Base-by-base conservation (phyloP, 2,797 vertebrate species). In the Manis javanica region DNA sequence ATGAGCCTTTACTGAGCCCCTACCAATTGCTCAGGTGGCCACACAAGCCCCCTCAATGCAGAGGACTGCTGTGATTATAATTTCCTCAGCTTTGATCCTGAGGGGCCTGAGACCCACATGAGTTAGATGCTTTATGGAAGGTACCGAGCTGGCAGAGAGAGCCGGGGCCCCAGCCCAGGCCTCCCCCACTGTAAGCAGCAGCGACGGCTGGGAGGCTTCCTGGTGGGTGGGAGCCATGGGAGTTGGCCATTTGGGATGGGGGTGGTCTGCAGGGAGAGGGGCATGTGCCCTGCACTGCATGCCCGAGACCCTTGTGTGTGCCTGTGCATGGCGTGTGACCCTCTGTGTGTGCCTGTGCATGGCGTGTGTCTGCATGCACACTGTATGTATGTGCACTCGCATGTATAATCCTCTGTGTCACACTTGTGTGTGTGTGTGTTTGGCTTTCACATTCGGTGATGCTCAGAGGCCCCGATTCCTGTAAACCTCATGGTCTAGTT, bases 401-500 rank as follows among this genome's bases (percentile, higher is more conserved):
- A n/a, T 10, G 13, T 12, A 14, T 75, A 61, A 31, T 10, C 39
- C 19, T 84, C 16, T 12, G 0, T 29, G 55, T 26, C 81, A 64
- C 24, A 12, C 53, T 1, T 39, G 57, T 21, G 15, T 66, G 15
- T 21, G 29, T 3, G 24, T 18, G 23, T 87, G 96, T 97, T 97
- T 96, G 97, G 91, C 95, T 96, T 98, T 98, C 97, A 97, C 90
- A 96, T 98, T 97, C 95, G 88, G 72, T 97, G 98, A 96, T 96
- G 51, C 87, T 74, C 97, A 97, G 96, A 92, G 96, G 97, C 90
- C 93, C 95, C n/a, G 85, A 31, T 98, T 98, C 98, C 98, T 96
- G 98, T 98, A 98, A 98, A 71, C 91, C 95, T 51, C 81, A 86
- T 72, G 87, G 91, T 95, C 96, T 90, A 85, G 72, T 98, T 97